Percentiles rank a stretch among this genome's conserved stretches.
Conservation (phyloP, 1,140 invertebrate genomes). For the Lepidostoma basale region DNA sequence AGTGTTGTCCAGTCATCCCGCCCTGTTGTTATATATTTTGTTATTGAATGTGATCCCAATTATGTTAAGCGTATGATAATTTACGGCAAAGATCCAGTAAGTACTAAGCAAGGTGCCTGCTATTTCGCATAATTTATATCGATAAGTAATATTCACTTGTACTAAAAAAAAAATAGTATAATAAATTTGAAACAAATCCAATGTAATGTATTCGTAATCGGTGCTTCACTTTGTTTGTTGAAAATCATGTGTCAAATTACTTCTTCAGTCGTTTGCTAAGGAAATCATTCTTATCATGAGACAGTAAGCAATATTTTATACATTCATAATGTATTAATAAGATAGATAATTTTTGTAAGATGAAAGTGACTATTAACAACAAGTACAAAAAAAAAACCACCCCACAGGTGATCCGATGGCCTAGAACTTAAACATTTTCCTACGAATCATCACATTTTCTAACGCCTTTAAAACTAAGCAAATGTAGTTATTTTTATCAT, state of each 20-base stretch:
- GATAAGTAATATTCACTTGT: not conserved
- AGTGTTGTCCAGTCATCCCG: constrained; percentile 5
- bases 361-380: too few species aligned
- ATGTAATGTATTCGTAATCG: constrained; percentile 3
- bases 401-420: too few species aligned
- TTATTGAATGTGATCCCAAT: constrained; percentile 19
- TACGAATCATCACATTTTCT: too few species aligned
- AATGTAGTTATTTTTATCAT: too few species aligned
- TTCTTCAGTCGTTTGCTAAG: not conserved
- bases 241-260: constrained; percentile 8
- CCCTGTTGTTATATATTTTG: not conserved
- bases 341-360: constrained; percentile 9
- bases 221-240: constrained; percentile 11
- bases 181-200: too few species aligned
- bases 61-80: constrained; percentile 1
- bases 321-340: constrained; percentile 17
- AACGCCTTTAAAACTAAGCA: too few species aligned
- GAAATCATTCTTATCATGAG: not conserved
- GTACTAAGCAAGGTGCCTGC: constrained; percentile 11
- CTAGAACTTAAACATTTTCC: too few species aligned
- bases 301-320: constrained; percentile 20
- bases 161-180: too few species aligned
- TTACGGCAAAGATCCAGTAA: not conserved
- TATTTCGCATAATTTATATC: not conserved
- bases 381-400: too few species aligned